Base-by-base conservation (phyloP, 2,888 invertebrate genomes). In the Griposia aprilina region DNA sequence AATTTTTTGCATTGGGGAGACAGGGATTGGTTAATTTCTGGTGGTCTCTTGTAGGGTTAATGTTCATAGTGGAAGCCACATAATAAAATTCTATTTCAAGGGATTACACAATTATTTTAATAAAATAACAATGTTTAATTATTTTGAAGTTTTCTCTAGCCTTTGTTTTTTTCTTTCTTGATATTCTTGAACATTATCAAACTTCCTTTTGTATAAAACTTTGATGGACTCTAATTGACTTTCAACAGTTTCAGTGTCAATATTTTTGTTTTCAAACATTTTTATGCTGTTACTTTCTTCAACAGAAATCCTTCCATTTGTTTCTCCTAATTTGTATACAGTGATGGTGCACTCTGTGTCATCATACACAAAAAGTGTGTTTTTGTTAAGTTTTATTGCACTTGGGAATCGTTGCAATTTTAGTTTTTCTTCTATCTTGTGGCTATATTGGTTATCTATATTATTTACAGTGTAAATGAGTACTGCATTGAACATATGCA, bases 121-220 rank as follows among this genome's bases (percentile, higher is more conserved):
- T 59, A 50, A 50, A 83, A 70, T 48, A 62, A 71, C 15, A 72
- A 10, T 69, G 20, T 83, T 70, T 48, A 7, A 63, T 81, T 90
- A 92, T 90, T 93, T 82, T 74, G 77, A 81, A 76, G 82, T 91
- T 90, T 97, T 97, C 90, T 97, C 97, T 82, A 98, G 94, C 89
- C 98, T 97, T 87, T 97, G 97, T 90, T 97, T 98, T 92, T 98
- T 98, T 85, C 98, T 97, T 93, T 98, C 98, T 90, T 98, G 97
- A 94, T 98, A 98, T 89, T 98, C 98, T 92, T 98, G 98, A 15
- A 98, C 97, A 97, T 98, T 98, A 93, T 98, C 98, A 96, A 97
- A 98, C 90, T 98, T 98, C 89, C 98, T 97, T 93, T 98, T 98
- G 90, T 98, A 98, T 88, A 98, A 97, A 75, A 97, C 92, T 76